Base-by-base conservation (phyloP, 2,797 vertebrate species). In the Amblyopsis hoosieri region DNA sequence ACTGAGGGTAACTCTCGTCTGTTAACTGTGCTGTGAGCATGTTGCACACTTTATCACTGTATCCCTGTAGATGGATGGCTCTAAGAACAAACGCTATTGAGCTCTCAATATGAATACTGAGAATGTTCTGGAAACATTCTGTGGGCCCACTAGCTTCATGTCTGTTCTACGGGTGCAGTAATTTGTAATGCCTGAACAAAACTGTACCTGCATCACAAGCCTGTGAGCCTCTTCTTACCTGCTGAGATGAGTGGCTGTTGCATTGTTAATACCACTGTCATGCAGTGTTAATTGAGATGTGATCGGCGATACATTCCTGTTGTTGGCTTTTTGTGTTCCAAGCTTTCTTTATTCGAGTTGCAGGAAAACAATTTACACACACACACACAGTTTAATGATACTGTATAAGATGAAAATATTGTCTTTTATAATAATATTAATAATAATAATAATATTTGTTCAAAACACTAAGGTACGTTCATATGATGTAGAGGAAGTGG, bases 241-340 rank as follows among this genome's bases (percentile, higher is more conserved):
- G n/a, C 12, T 48, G 12, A 14, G n/a, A 48, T 14, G 47, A 48
- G 47, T 48, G 47, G 2, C 5, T 51, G 55, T 75, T 76, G 64
- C 67, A 13, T 66, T 57, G 31, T 7, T 63, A 52, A 64, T 70
- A 63, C 45, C 74, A 64, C 61, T 72, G 58, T 62, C 71, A 66
- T 58, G 65, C 61, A 60, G 60, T 62, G 65, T 66, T 69, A 45
- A 80, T 66, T 66, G 57, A 73, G 64, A 61, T 62, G 13, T 23
- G 19, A 42, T 64, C 6, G 54, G 72, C 71, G 72, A 78, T 73
- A 67, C 71, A 78, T 60, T 63, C 54, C 17, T 47, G 57, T 45
- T 65, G 23, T 42, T 61, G 13, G 23, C 23, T 3, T 54, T 54
- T 54, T 59, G 6, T 4, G 47, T 29, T 23, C 12, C 33, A 4